These are phyloP conservation scores for Seriola dumerili DNA, from an alignment of 2,113 vertebrate genomes.

Conservation along the genomic window DNA sequence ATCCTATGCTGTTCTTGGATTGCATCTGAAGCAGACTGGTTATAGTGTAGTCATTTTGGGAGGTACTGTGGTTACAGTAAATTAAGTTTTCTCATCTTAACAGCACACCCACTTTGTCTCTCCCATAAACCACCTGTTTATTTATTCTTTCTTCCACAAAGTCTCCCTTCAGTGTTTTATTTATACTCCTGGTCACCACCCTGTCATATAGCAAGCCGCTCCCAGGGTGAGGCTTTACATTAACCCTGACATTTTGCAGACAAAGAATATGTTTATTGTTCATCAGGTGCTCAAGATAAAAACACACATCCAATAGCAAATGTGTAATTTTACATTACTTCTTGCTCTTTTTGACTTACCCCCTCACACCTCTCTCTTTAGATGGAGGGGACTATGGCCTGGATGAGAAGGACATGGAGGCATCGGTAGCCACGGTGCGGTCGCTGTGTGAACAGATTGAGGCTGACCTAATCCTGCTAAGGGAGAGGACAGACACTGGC, in stretches of 20 bases:
- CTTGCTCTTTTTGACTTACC: background rate
- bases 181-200: background rate
- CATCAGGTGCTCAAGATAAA: background rate
- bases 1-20: background rate
- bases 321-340: background rate
- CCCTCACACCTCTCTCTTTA: slow-evolving; percentile 39
- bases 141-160: background rate
- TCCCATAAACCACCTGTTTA: slow-evolving; percentile 10
- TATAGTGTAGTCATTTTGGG: background rate
- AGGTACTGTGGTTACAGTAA: background rate
- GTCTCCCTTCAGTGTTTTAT: background rate
- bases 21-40: background rate
- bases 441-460: slow-evolving; percentile 95
- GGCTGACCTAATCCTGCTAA: slow-evolving; percentile 92
- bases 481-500: slow-evolving; percentile 91
- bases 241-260: background rate
- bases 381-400: slow-evolving; percentile 96
- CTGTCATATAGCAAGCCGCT: background rate
- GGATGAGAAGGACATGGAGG: slow-evolving; percentile 94
- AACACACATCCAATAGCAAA: background rate
- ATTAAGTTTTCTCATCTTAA: background rate
- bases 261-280: background rate
- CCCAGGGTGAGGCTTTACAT: background rate
- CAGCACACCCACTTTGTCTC: background rate
- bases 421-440: slow-evolving; percentile 93